Conservation (phyloP, 1,140 invertebrate genomes). For the Plectrocnemia conspersa region DNA sequence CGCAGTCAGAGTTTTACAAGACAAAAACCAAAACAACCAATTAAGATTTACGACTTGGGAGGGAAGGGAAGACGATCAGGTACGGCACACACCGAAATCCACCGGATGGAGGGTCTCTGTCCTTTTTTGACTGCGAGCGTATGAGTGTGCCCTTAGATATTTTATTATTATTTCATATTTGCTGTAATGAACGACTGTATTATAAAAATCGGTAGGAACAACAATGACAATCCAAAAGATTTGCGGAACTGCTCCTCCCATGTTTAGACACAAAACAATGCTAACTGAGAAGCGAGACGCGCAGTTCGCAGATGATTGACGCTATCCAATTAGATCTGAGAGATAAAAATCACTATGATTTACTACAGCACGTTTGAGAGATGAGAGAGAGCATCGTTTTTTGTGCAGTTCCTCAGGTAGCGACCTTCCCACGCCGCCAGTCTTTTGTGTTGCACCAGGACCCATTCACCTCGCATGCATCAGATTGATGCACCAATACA, state of each 20-base stretch:
- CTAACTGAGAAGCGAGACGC: no score
- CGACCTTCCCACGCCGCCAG: slow-evolving; percentile 32
- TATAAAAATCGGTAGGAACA: no score
- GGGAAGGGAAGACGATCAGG: slow-evolving; percentile 22
- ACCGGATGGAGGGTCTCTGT: slow-evolving; percentile 31
- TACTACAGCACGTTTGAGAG: no score
- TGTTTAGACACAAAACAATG: no score
- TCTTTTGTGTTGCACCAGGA: slow-evolving; percentile 12
- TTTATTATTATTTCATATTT: no score
- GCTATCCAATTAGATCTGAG: no score
- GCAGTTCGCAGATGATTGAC: no score
- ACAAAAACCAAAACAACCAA: slow-evolving; percentile 35
- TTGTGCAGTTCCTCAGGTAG: slow-evolving; percentile 24
- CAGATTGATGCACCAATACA: slow-evolving; percentile 3
- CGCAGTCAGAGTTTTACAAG: slow-evolving; percentile 23
- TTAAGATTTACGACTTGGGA: slow-evolving; percentile 24
- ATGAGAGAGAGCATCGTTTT: neutral
- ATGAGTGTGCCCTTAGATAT: no score
- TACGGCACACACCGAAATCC: slow-evolving; percentile 19
- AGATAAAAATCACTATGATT: no score
- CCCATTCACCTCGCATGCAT: slow-evolving; percentile 14
- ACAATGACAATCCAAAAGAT: no score
- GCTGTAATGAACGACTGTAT: no score
- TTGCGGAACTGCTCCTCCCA: no score
- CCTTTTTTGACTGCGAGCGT: slow-evolving; percentile 1